Conservation (phyloP, 2,797 vertebrate species). For the Coregonus ussuriensis region DNA sequence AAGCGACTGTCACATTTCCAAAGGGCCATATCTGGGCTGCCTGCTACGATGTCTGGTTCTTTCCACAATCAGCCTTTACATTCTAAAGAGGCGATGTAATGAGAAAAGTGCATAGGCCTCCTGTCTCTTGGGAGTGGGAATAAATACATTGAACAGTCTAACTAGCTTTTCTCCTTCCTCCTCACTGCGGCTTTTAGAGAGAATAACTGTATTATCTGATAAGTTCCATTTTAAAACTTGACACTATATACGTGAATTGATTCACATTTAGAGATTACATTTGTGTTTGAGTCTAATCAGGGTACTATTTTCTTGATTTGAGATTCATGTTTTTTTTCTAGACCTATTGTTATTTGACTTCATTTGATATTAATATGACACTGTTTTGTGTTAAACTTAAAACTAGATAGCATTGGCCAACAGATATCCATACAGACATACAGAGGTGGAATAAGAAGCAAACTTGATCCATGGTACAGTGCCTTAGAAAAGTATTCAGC, state of each 20-base stretch:
- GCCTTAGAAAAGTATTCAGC: too few species aligned
- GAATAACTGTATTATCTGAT: background rate
- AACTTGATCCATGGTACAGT: too few species aligned
- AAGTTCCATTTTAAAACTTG: background rate
- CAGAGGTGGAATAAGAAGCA: too few species aligned
- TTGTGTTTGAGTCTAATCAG: background rate
- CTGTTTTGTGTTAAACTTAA: too few species aligned
- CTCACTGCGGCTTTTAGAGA: background rate
- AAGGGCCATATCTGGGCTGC: constrained; percentile 9
- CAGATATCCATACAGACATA: too few species aligned
- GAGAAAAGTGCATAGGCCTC: background rate
- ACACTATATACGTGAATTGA: background rate
- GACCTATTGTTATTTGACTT: too few species aligned
- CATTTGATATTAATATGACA: too few species aligned
- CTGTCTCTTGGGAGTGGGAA: background rate
- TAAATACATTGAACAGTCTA: background rate
- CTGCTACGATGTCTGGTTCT: background rate
- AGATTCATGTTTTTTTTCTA: too few species aligned
- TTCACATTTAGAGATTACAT: background rate
- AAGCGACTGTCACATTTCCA: constrained; percentile 5
- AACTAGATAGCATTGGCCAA: too few species aligned
- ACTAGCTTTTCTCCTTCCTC: background rate
- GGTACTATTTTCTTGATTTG: background rate
- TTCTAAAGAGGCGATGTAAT: constrained; percentile 1
- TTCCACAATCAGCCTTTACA: constrained; percentile 1